Percentiles rank a stretch among this genome's conserved stretches.
Evolutionary conservation across 2,113 vertebrate species (phyloP).

Genomic region (Puntigrus tetrazona): DNA sequence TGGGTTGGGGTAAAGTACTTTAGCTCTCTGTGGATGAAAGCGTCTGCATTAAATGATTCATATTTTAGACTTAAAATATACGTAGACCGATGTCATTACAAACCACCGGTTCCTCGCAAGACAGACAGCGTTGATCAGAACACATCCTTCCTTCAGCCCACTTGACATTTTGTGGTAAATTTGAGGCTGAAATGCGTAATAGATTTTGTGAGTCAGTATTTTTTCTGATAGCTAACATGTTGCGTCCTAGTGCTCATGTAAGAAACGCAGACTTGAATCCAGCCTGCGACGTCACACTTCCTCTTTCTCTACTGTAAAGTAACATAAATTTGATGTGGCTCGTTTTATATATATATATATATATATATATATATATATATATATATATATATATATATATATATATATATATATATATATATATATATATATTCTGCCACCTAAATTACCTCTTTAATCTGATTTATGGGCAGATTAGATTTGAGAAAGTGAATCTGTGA

Average conservation of each 20-base stretch:
- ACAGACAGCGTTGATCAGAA: background rate
- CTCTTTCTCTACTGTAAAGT: background rate
- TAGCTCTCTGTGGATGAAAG: background rate
- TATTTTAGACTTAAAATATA: background rate
- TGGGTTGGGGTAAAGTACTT: background rate
- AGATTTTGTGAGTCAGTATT: background rate
- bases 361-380: no score
- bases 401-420: no score
- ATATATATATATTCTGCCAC: no score
- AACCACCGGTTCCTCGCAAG: background rate
- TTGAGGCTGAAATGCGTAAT: background rate
- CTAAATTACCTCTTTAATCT: constrained; percentile 51
- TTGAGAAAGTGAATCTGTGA: constrained; percentile 20
- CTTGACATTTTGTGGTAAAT: background rate
- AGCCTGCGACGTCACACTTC: background rate
- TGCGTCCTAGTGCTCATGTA: background rate
- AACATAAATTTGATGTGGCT: no score
- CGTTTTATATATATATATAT: no score
- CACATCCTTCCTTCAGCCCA: background rate
- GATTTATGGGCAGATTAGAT: constrained; percentile 47
- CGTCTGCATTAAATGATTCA: background rate
- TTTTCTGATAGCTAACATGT: background rate
- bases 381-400: no score
- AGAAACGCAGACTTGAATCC: background rate
- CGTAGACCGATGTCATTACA: background rate